Percentiles rank a stretch among this genome's conserved stretches.
Conservation (phyloP, 2,797 vertebrate species). For the Cyprinella venusta region DNA sequence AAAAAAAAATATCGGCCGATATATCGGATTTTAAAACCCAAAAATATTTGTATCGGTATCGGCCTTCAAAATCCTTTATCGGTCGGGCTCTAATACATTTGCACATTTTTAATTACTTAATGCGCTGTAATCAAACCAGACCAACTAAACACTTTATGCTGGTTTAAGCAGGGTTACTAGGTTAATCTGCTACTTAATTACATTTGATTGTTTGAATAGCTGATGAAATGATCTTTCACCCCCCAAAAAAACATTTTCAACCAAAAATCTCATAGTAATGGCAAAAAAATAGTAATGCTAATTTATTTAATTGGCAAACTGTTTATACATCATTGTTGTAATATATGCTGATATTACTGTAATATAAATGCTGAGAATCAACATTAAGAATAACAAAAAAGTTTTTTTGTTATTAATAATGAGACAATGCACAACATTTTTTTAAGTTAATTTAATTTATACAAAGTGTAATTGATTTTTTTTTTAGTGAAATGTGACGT, state of each 20-base stretch:
- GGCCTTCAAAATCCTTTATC: too few relatives aligned
- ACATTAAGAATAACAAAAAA: neutral
- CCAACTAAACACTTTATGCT: neutral
- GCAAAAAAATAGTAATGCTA: neutral
- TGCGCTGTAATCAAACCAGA: neutral
- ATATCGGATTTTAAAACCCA: too few relatives aligned
- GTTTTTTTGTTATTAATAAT: neutral
- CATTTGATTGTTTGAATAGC: neutral
- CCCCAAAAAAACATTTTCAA: neutral
- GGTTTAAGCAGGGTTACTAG: neutral
- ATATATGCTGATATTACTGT: too few relatives aligned
- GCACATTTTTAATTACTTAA: too few relatives aligned
- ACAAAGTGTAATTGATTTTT: neutral
- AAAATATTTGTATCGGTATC: too few relatives aligned
- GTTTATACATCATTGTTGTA: too few relatives aligned
- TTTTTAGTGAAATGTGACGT: neutral
- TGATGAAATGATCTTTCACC: neutral
- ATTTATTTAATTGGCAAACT: neutral
- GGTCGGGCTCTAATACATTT: too few relatives aligned
- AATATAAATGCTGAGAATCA: too few relatives aligned
- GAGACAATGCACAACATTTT: too few relatives aligned
- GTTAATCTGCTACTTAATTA: neutral
- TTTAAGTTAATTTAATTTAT: neutral
- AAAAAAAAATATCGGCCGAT: too few relatives aligned
- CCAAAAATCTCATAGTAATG: neutral